These are phyloP conservation scores for Phaonia tiefii DNA, from an alignment of 2,888 invertebrate species.

Conservation along the genomic window DNA sequence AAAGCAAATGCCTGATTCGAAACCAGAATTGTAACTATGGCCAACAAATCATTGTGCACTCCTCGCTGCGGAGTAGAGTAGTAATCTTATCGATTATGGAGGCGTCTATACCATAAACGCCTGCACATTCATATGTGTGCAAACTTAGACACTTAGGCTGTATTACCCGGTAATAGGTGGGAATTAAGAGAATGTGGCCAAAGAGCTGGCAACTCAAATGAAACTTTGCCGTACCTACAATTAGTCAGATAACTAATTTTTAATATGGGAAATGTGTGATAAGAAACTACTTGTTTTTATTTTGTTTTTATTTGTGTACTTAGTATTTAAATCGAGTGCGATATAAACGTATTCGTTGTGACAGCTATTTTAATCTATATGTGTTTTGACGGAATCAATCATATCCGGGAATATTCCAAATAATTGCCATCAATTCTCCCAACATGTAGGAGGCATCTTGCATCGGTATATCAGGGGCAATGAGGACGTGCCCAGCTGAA, in stretches of 20 bases:
- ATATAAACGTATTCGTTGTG: too few species aligned
- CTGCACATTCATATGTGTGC: background rate
- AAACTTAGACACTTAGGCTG: too few species aligned
- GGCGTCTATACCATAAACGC: background rate
- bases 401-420: too few species aligned
- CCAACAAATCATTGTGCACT: background rate
- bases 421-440: too few species aligned
- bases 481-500: too few species aligned
- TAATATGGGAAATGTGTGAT: background rate
- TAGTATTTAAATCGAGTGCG: too few species aligned
- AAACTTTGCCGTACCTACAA: background rate
- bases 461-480: too few species aligned
- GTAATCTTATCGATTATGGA: slow-evolving; percentile 57
- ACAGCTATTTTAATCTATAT: background rate
- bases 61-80: background rate
- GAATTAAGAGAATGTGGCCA: background rate
- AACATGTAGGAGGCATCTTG: too few species aligned
- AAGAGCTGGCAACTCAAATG: background rate
- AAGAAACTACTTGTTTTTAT: background rate
- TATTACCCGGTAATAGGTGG: background rate
- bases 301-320: too few species aligned
- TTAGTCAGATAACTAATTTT: slow-evolving; percentile 33
- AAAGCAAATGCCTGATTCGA: slow-evolving; percentile 32
- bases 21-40: slow-evolving; percentile 36
- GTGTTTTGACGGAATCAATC: background rate